Percentiles rank a stretch among this genome's conserved stretches.
Evolutionary conservation across 2,113 vertebrate species (phyloP).

Genomic region (Passer montanus): DNA sequence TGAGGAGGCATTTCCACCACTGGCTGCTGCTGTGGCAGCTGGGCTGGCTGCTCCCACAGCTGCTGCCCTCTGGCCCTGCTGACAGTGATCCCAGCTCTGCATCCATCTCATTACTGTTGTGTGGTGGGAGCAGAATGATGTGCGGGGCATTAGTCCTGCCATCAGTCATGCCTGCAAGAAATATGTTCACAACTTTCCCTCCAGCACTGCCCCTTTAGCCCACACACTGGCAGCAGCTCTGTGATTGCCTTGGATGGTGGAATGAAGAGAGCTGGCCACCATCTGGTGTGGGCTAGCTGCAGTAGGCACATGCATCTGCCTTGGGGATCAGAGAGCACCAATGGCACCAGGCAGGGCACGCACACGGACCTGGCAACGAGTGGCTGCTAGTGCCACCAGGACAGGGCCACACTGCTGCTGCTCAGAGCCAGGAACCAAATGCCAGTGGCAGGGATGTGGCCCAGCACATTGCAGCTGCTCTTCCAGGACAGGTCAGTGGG

Average conservation of each 20-base stretch:
- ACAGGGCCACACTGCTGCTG: not conserved
- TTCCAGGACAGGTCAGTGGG: not conserved
- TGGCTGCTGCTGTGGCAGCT: not conserved
- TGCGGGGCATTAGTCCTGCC: not conserved
- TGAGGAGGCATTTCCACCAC: not conserved
- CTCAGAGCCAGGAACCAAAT: not conserved
- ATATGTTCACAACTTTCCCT: not conserved
- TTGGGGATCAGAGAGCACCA: not conserved
- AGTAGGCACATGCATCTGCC: not conserved
- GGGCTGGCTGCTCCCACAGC: not conserved
- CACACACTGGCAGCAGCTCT: not conserved
- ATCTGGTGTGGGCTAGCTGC: not conserved
- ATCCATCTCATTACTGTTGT: not conserved
- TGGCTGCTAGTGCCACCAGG: fast-evolving
- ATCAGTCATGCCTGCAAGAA: not conserved
- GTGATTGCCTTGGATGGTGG: not conserved
- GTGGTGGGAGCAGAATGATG: not conserved
- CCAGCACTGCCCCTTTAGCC: not conserved
- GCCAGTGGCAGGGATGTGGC: not conserved
- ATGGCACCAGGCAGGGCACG: not conserved
- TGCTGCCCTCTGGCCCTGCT: not conserved
- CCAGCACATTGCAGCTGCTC: not conserved
- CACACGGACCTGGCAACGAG: fast-evolving
- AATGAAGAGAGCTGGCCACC: not conserved
- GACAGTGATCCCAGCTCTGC: not conserved